These are phyloP conservation scores for Macrophya alboannulata DNA, from an alignment of 2,888 invertebrate species.

Conservation along the genomic window DNA sequence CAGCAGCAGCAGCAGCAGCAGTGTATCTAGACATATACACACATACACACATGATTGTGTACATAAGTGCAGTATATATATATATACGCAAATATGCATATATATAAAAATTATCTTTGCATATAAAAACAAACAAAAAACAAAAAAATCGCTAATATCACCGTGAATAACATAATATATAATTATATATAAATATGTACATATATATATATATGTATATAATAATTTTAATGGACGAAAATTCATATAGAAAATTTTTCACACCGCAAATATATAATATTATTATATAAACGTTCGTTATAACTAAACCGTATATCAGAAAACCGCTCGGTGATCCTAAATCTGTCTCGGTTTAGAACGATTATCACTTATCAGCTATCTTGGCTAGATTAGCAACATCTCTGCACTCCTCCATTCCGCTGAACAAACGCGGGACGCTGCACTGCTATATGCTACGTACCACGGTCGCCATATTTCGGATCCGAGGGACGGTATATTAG, in stretches of 20 bases:
- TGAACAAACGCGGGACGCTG: too few species aligned
- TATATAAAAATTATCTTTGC: background rate
- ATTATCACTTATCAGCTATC: slow-evolving; percentile 5
- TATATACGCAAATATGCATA: background rate
- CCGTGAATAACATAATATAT: too few species aligned
- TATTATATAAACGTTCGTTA: too few species aligned
- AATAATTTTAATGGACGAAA: too few species aligned
- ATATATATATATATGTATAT: too few species aligned
- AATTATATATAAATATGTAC: background rate
- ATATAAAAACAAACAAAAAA: too few species aligned
- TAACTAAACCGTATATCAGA: too few species aligned
- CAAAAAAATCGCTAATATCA: too few species aligned
- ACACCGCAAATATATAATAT: too few species aligned
- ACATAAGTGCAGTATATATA: background rate
- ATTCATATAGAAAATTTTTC: too few species aligned
- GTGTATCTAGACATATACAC: too few species aligned
- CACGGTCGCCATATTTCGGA: slow-evolving; percentile 44
- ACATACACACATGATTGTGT: background rate
- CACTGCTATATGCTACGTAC: background rate
- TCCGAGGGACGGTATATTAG: slow-evolving; percentile 39
- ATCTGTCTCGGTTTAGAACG: background rate
- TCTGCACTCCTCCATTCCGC: background rate
- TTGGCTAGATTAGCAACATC: background rate
- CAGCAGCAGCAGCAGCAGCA: too few species aligned
- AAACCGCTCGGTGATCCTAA: background rate